Base-by-base conservation (phyloP, 1,140 invertebrate species). In the Ceratoteleas bidentatus region DNA sequence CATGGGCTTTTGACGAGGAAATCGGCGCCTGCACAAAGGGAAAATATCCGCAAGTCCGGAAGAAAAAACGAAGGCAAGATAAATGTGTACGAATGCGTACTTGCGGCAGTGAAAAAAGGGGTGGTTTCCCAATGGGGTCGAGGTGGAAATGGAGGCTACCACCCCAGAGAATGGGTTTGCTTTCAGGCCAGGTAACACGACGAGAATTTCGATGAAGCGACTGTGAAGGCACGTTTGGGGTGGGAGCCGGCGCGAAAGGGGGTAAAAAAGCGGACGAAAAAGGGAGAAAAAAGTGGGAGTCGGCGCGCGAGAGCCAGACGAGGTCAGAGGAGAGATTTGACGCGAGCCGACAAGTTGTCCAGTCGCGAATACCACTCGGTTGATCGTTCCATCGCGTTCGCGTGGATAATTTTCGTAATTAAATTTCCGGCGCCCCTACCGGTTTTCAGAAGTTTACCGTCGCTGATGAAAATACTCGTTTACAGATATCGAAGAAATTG, bases 151-250 rank as follows among this genome's bases (percentile, higher is more conserved):
- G 75, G 70, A 79, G 75, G 69, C 69, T 76, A 82, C 78, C 83
- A 66, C 83, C 78, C 83, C 49, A 84, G 79, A 82, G 75, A 81
- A 84, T 76, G 78, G 79, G 79, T 82, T 84, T 80, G 79, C 83
- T 81, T 84, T 82, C 79, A 76, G 68, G 68, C 83, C 68, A 82
- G 83, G 79, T 79, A 81, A 82, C 79, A 70, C 76, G 80, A 68
- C 58, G 75, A 77, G 79, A 85, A 85, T 85, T 80, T 83, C 72
- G 83, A 85, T 80, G 76, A 82, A 82, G 75, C 69, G 62, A 70
- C 75, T 82, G 69, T 43, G 75, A 74, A 79, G 72, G 79, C 75
- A 84, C 74, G 62, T 68, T 62, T 61, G 72, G 45, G 68, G 53
- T 45, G 47, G 57, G 64, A 45, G 72, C 15, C 10, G 13, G 56